Evolutionary conservation across 2,113 vertebrate genomes (phyloP).

Genomic region (Ophiodon elongatus): DNA sequence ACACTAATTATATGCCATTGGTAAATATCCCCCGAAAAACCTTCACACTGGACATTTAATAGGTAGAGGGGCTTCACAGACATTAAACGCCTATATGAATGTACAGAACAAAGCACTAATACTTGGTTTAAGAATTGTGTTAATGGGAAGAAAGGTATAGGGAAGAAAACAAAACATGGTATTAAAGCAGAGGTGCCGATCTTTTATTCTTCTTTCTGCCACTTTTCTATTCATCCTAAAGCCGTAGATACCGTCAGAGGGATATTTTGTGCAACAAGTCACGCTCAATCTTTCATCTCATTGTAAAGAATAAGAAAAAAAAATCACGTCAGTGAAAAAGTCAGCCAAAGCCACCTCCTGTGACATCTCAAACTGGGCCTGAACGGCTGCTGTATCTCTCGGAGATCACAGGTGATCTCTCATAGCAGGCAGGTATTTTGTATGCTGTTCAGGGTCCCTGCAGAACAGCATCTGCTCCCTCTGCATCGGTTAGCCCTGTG

Average conservation of each 20-base stretch:
- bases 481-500: slow-evolving; percentile 13
- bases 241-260: slow-evolving; percentile 36
- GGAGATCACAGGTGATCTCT: slow-evolving; percentile 80
- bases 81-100: not conserved
- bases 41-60: not conserved
- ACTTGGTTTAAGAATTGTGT: not conserved
- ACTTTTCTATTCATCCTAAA: slow-evolving; percentile 42
- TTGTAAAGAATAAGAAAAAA: slow-evolving; percentile 45
- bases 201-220: not conserved
- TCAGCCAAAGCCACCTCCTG: slow-evolving; percentile 65
- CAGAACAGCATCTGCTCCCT: slow-evolving; percentile 69
- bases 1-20: not conserved
- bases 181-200: not conserved
- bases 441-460: slow-evolving; percentile 71
- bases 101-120: not conserved
- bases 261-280: slow-evolving; percentile 59
- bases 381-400: slow-evolving; percentile 72
- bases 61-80: not conserved
- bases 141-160: not conserved
- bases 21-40: not conserved
- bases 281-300: slow-evolving; percentile 68
- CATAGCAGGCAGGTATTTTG: slow-evolving; percentile 79
- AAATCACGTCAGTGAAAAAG: slow-evolving; percentile 63
- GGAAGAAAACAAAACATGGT: not conserved
- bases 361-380: slow-evolving; percentile 78